Base-by-base conservation (phyloP, 2,888 invertebrate species). In the Pristionchus fissidentatus region DNA sequence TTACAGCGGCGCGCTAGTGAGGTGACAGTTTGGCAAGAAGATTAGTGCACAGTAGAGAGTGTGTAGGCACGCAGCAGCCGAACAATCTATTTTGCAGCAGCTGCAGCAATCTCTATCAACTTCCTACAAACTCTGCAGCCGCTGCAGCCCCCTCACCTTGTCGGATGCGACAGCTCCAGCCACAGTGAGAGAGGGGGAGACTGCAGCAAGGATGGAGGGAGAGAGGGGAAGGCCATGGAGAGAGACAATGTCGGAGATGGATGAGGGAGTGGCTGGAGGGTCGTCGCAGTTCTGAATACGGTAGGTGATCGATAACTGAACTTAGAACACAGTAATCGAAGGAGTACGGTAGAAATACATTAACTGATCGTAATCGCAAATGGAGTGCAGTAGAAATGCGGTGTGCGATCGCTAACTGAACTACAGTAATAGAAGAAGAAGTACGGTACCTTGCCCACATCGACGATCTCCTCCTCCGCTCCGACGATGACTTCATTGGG, bases 101-200 rank as follows among this genome's bases (percentile, higher is more conserved):
- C n/a, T 5, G 29, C 57, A 8, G 3, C 57, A 22, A 4, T 52
- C n/a, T 4, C 52, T 35, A 32, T 15, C 26, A 41, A 7, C 7
- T 35, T 13, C 13, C 66, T 66, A 62, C 49, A 13, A 35, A 38
- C 38, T 19, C 35, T n/a, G 3, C 19, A 15, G 4, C 10, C 4
- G 49, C 1, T 49, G 1, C 32, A 49, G 41, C 19, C 49, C 49
- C n/a, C 73, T 22, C 41, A 81, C 83, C 84, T 85, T 85, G 15
- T 85, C 85, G 10, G 84, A 46, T 3, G 84, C 84, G 4, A 85
- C 83, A 15, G 85, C 85, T 3, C 49, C 41, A 38, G 84, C 85
- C 1, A 85, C 85, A n/a, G 85, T 85, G 29, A 84, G 52, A 15
- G 52, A 46, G 29, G 79, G 79, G 0, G 38, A 38, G 1, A n/a